phyloP scores from a whole-genome alignment of 1,140 invertebrate genomes.

The Musca vetustissima region DNA sequence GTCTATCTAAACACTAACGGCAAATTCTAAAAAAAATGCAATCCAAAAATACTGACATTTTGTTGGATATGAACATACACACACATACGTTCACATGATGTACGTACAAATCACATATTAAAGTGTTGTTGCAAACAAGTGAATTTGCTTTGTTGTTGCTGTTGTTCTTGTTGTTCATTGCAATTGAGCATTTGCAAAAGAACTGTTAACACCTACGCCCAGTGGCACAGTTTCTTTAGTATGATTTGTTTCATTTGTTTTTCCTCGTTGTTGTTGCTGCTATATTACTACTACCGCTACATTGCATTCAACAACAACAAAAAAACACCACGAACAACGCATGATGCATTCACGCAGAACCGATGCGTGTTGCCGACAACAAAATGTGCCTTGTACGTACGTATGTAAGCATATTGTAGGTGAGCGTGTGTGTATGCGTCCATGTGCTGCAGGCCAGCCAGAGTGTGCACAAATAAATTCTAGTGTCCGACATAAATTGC shows the following conservation, averaged over 20 bases:
- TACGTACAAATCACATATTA: neutral
- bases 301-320: neutral
- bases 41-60: neutral
- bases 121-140: neutral
- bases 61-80: neutral
- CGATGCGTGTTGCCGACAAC: neutral
- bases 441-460: no score
- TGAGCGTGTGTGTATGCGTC: neutral
- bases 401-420: no score
- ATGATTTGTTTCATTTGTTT: neutral
- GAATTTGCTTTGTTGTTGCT: neutral
- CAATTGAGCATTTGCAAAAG: neutral
- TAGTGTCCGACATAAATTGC: neutral
- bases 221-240: slow-evolving; percentile 13
- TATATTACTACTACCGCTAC: neutral
- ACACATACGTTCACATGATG: neutral
- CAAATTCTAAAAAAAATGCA: neutral
- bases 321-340: no score
- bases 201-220: slow-evolving; percentile 19
- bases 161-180: neutral
- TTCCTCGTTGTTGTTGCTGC: neutral
- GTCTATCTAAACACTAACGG: no score
- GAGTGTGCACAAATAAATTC: no score
- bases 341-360: slow-evolving; percentile 9
- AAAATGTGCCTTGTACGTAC: no score